Conservation (phyloP, 64 coral and sea anemone genomes). For the Pocillopora verrucosa region DNA sequence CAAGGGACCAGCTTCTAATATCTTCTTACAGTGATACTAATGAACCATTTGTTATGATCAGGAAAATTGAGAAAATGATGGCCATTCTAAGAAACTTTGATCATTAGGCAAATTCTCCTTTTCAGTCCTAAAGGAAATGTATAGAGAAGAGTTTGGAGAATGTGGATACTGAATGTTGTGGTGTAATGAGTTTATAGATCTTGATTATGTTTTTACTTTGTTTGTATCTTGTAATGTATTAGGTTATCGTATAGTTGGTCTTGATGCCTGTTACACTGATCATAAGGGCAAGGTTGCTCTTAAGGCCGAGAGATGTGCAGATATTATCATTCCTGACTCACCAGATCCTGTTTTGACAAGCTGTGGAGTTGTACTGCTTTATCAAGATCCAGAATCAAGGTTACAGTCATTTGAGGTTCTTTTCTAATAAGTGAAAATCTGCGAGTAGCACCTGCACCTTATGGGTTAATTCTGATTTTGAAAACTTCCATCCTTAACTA, state of each 20-base stretch:
- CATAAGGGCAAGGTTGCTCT: slow-evolving; percentile 79
- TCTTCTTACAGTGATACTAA: too few species aligned
- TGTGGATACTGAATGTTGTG: too few species aligned
- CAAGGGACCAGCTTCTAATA: too few species aligned
- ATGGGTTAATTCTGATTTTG: not conserved
- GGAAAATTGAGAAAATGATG: too few species aligned
- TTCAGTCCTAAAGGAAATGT: too few species aligned
- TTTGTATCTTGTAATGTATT: slow-evolving; percentile 16
- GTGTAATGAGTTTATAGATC: not conserved
- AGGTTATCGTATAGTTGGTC: slow-evolving; percentile 83
- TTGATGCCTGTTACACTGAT: slow-evolving; percentile 73
- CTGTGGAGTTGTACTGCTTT: slow-evolving; percentile 88
- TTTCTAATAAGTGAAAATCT: not conserved
- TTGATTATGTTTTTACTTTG: not conserved
- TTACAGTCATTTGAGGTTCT: not conserved
- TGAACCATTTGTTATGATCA: too few species aligned
- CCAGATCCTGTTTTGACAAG: slow-evolving; percentile 89
- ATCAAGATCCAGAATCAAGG: slow-evolving; percentile 61
- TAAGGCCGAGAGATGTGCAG: slow-evolving; percentile 64
- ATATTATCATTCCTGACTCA: slow-evolving; percentile 63
- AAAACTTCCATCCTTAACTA: not conserved
- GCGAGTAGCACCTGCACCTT: too few species aligned
- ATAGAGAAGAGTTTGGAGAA: too few species aligned
- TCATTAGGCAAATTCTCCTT: too few species aligned
- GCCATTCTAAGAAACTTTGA: too few species aligned